Evolutionary conservation across 2,888 invertebrate genomes (phyloP).

Genomic region (Tupiocoris notatus): DNA sequence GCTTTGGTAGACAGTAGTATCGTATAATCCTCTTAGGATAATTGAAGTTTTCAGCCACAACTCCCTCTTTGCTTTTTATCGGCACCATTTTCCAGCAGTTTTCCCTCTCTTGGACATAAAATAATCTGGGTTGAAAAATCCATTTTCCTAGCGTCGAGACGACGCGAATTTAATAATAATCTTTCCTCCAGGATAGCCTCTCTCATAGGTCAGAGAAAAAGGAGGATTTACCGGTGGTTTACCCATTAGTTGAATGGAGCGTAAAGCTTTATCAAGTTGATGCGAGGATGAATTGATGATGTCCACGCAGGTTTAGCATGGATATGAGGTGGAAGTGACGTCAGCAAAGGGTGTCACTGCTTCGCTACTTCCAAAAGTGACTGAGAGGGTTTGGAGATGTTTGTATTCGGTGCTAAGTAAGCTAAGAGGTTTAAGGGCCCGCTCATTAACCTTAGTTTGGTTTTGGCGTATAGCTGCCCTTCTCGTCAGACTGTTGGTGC

Average conservation of each 20-base stretch:
- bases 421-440: neutral
- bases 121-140: conserved; percentile 28
- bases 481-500: neutral
- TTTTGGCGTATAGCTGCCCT: no score
- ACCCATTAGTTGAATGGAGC: conserved; percentile 28
- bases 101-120: conserved; percentile 18
- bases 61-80: neutral
- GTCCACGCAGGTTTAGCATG: neutral
- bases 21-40: conserved; percentile 20
- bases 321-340: neutral
- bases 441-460: conserved; percentile 18
- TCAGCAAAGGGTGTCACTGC: no score
- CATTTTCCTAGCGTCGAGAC: conserved; percentile 16
- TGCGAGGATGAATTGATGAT: conserved; percentile 31
- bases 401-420: neutral
- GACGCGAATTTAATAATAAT: conserved; percentile 23
- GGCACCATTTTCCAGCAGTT: conserved; percentile 9
- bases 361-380: neutral
- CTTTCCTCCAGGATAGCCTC: conserved; percentile 15
- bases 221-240: conserved; percentile 11
- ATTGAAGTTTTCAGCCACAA: conserved; percentile 20
- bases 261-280: conserved; percentile 26
- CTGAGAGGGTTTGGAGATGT: neutral
- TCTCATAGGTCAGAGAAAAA: neutral
- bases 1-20: neutral